Base-by-base conservation (phyloP, 2,888 invertebrate genomes). In the Drosophila hamatofila region DNA sequence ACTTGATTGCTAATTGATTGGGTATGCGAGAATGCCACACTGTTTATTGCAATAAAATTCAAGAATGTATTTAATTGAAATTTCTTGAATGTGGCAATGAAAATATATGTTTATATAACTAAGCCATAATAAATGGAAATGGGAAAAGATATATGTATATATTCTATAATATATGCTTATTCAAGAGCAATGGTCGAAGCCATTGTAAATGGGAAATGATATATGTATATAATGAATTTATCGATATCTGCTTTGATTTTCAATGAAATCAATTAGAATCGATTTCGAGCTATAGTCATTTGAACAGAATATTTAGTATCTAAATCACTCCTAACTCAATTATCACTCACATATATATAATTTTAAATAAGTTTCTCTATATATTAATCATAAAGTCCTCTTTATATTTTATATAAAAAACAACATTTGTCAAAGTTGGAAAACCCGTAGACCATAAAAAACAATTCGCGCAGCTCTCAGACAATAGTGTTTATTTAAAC, bases 21-120 rank as follows among this genome's bases (percentile, higher is more conserved):
- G n/a, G 30, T 21, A 49, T 49, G 30, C 18, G 30, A 30, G 49
- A 49, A 49, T 49, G 30, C 12, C 37, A 42, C 30, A 12, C 37
- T 48, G 49, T 7, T 39, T 33, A 27, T 14, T 35, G 39, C 33
- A 71, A 52, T 23, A 27, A 49, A 39, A 37, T 35, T n/a, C 3
- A 25, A 35, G 23, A 9, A 41, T 46, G 7, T 11, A 18, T 51
- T 52, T 23, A 1, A 44, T 27, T 27, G 18, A 27, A 62, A 27
- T 42, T 21, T 49, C 7, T 14, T 21, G 9, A 21, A 16, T 23
- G 16, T 16, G 51, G 21, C 4, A 21, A 27, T 18, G 30, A 6
- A 18, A 11, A 49, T 30, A 18, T 25, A 16, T 16, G 16, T 25
- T 8, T 16, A 9, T 25, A 46, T 16, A 14, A 12, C 7, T 8